Evolutionary conservation across 2,888 invertebrate genomes (phyloP), one percentile per base, ranked within the genome.

Genomic region (Hypomecis atomaria): DNA sequence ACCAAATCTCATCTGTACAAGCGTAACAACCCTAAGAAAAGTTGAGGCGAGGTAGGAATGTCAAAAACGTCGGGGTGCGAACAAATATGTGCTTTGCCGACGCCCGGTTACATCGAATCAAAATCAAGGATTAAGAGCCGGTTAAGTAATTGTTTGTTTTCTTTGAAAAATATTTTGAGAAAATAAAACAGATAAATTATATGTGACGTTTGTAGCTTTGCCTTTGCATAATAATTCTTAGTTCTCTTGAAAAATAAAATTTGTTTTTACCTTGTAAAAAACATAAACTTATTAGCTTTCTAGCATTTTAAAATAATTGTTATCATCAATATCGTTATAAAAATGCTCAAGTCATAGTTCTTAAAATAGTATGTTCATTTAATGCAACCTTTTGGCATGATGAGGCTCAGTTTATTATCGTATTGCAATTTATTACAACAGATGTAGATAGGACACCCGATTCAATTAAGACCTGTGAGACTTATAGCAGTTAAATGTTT

Each of bases 61-160:
- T 89, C 88, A 90, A 90, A 92, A 91, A 89, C 85, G 88, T 79
- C 78, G 83, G 79, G 83, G 88, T 77, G 90, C 84, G 87, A 90
- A 89, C 90, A 92, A 91, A 92, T 90, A 91, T 90, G 90, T 91
- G 90, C 83, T 85, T 84, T 84, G 81, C 82, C 75, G 81, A 55
- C 49, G 82, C 72, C 75, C 73, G 79, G 70, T 67, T 69, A 71
- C 73, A 72, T 73, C 59, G 50, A 61, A 64, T 75, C 69, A 75
- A 75, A 73, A 72, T 63, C 78, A 68, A 67, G 67, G 71, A 50
- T 76, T 78, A 74, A 77, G 67, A 67, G 64, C 55, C 59, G 59
- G 63, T 67, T 76, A 52, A 53, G 9, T 47, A 33, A 47, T 37
- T 6, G 44, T 13, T 45, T 13, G 13, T 55, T 44, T 33, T 34